Conservation (phyloP, 1,140 invertebrate genomes). For the Camponotus vicinus region DNA sequence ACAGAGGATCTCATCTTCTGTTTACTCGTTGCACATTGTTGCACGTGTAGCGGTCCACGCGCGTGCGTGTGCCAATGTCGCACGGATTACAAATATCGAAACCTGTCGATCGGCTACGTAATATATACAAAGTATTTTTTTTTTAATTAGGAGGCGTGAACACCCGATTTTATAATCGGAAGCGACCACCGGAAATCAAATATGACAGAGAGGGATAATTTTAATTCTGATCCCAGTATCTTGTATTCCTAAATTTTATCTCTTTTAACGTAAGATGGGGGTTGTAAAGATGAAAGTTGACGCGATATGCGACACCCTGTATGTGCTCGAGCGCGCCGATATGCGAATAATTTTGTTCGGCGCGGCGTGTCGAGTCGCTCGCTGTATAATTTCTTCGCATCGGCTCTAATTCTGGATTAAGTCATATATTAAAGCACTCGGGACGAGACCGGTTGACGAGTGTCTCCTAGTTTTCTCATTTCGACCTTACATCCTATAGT, state of each 20-base stretch:
- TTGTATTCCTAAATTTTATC: background rate
- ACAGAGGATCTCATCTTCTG: conserved; percentile 84
- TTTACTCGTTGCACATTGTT: conserved; percentile 58
- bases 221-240: background rate
- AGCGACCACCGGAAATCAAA: background rate
- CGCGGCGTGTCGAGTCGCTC: background rate
- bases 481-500: conserved; percentile 31
- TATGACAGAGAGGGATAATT: background rate
- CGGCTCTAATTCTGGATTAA: conserved; percentile 17
- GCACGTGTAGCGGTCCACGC: background rate
- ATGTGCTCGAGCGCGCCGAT: background rate
- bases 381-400: conserved; percentile 21
- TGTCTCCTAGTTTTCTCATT: conserved; percentile 42
- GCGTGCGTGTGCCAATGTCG: conserved; percentile 14
- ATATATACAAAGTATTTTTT: background rate
- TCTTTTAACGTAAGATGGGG: background rate
- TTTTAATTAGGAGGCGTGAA: no score
- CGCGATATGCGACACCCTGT: background rate
- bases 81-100: background rate
- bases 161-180: background rate
- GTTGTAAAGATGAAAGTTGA: background rate
- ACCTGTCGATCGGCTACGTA: background rate
- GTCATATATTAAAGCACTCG: conserved; percentile 24
- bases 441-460: conserved; percentile 11
- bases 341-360: background rate